Percentiles rank a stretch among this genome's conserved stretches.
Evolutionary conservation across 2,797 vertebrate genomes (phyloP).

Genomic region (Pseudomugil tenellus): DNA sequence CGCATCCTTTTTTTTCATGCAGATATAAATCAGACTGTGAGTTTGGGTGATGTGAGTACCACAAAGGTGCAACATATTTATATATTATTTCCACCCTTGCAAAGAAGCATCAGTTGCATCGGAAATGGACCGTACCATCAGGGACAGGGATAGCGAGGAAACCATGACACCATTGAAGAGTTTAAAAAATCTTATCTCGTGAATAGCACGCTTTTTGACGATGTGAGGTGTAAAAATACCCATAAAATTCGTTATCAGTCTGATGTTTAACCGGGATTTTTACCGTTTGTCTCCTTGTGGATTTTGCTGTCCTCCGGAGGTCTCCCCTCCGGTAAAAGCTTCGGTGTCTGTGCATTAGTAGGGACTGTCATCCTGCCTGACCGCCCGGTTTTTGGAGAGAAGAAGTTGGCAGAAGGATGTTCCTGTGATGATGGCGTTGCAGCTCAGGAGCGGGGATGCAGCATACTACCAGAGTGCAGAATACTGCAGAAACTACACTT

Average conservation of each 20-base stretch:
- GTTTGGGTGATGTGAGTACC: constrained; percentile 11
- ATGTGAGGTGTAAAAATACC: fast-evolving
- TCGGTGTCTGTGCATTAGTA: constrained; percentile 37
- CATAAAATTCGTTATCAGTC: fast-evolving
- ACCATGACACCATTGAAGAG: background rate
- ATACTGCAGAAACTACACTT: constrained; percentile 78
- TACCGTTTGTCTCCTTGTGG: background rate
- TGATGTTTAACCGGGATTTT: fast-evolving
- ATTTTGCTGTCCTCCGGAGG: background rate
- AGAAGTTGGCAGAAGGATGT: constrained; percentile 81
- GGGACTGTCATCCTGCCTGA: constrained; percentile 56
- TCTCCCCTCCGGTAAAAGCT: constrained; percentile 41
- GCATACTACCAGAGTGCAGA: constrained; percentile 79
- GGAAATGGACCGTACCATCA: constrained; percentile 75
- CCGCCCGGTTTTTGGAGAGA: constrained; percentile 56
- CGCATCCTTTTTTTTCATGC: constrained; percentile 1
- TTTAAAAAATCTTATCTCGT: background rate
- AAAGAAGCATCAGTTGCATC: constrained; percentile 64
- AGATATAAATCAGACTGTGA: constrained; percentile 22
- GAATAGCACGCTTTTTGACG: fast-evolving
- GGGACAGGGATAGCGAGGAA: background rate
- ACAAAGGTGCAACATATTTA: constrained; percentile 65
- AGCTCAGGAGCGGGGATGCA: constrained; percentile 79
- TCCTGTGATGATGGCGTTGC: constrained; percentile 85
- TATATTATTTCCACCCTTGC: constrained; percentile 64